Evolutionary conservation across 2,888 invertebrate species (phyloP).

Genomic region (Scaptomyza parva): DNA sequence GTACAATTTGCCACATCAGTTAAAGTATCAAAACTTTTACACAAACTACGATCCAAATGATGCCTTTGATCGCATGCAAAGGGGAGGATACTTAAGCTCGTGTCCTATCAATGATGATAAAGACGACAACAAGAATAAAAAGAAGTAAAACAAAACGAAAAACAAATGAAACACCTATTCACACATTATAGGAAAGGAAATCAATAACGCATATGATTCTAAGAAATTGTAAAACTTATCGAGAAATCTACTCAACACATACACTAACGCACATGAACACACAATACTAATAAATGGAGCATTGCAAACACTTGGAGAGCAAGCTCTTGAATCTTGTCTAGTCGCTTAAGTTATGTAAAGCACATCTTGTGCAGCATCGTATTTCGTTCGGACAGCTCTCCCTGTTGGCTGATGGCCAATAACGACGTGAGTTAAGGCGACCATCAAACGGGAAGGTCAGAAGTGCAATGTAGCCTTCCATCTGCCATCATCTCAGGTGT

Average conservation of each 20-base stretch:
- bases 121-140: slow-evolving; percentile 29
- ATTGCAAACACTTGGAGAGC: slow-evolving; percentile 45
- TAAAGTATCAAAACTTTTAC: slow-evolving; percentile 55
- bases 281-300: slow-evolving; percentile 49
- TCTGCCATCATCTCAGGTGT: slow-evolving; percentile 1
- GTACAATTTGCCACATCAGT: slow-evolving; percentile 31
- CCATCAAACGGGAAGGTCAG: not conserved
- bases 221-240: slow-evolving; percentile 31
- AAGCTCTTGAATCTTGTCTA: not conserved
- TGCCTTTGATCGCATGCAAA: slow-evolving; percentile 67
- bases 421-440: not conserved
- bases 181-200: slow-evolving; percentile 35
- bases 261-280: not conserved
- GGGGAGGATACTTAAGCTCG: slow-evolving; percentile 33
- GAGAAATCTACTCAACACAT: not conserved
- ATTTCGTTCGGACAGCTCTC: slow-evolving; percentile 14
- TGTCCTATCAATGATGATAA: slow-evolving; percentile 32
- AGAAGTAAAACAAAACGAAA: not conserved
- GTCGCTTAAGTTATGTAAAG: slow-evolving; percentile 4
- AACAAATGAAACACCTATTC: not conserved
- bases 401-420: slow-evolving; percentile 19
- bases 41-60: slow-evolving; percentile 56
- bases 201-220: slow-evolving; percentile 31
- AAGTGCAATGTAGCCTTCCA: not conserved
- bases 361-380: slow-evolving; percentile 6